Conservation (phyloP, 2,888 invertebrate genomes). For the Rotaria socialis region DNA sequence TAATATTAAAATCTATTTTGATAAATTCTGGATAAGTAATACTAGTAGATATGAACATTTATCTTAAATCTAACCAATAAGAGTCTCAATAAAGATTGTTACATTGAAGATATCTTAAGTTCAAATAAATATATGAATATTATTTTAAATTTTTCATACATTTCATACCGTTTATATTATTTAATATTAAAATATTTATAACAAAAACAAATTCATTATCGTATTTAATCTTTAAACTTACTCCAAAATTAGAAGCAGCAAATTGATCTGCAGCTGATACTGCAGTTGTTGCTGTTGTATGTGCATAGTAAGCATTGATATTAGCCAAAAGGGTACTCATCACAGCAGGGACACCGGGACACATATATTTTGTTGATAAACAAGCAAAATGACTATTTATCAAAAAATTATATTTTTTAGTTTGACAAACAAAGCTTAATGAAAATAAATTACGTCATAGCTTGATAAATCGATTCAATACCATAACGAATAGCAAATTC, state of each 20-base stretch:
- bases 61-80: too few relatives aligned
- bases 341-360: constrained; percentile 94
- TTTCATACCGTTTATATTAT: too few relatives aligned
- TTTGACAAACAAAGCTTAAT: too few relatives aligned
- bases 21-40: too few relatives aligned
- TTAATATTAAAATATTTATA: not conserved
- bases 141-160: too few relatives aligned
- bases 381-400: constrained; percentile 87
- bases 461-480: constrained; percentile 97
- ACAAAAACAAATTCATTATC: not conserved
- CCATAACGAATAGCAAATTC: constrained; percentile 99
- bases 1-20: too few relatives aligned
- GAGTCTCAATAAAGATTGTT: too few relatives aligned
- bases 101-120: too few relatives aligned
- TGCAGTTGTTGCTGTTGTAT: constrained; percentile 79
- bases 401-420: constrained; percentile 62
- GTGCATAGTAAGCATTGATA: constrained; percentile 97
- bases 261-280: constrained; percentile 98
- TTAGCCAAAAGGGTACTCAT: constrained; percentile 97
- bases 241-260: constrained; percentile 96
- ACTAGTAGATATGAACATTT: too few relatives aligned
- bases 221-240: not conserved
- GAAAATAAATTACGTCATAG: constrained; percentile 71
- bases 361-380: constrained; percentile 95
- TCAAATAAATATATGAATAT: too few relatives aligned